Conservation (phyloP, 2,797 vertebrate genomes). For the Sciurus vulgaris region DNA sequence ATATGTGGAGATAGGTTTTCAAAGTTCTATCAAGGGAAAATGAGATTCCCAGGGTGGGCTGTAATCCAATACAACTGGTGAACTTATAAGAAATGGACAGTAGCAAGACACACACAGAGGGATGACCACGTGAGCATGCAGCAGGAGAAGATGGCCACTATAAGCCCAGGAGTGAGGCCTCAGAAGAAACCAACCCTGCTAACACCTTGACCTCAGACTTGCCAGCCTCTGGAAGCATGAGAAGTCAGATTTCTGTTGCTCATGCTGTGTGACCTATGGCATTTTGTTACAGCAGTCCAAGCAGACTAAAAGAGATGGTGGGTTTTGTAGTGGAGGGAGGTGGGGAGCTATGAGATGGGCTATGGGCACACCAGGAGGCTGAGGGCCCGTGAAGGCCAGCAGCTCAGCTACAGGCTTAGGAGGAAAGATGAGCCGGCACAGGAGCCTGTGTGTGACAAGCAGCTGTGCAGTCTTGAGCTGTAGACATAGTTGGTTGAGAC, state of each 20-base stretch:
- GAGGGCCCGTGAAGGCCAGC: background rate
- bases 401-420: background rate
- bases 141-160: background rate
- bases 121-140: background rate
- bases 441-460: background rate
- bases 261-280: background rate
- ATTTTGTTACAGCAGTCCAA: background rate
- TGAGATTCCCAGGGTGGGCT: background rate
- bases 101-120: background rate
- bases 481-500: background rate
- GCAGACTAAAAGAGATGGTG: background rate
- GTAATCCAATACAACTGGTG: background rate
- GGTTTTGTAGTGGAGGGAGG: background rate
- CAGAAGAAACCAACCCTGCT: background rate
- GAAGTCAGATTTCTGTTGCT: background rate
- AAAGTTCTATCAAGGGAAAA: background rate
- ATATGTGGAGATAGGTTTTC: background rate
- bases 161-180: background rate
- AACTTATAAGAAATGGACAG: background rate
- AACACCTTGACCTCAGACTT: background rate
- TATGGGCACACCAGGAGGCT: accelerated
- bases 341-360: background rate
- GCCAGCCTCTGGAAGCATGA: background rate
- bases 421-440: background rate
- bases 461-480: background rate